Evolutionary conservation across 30 jellyfish, hydroid and myxozoan species (phyloP).

Genomic region (Hydractinia echinata): DNA sequence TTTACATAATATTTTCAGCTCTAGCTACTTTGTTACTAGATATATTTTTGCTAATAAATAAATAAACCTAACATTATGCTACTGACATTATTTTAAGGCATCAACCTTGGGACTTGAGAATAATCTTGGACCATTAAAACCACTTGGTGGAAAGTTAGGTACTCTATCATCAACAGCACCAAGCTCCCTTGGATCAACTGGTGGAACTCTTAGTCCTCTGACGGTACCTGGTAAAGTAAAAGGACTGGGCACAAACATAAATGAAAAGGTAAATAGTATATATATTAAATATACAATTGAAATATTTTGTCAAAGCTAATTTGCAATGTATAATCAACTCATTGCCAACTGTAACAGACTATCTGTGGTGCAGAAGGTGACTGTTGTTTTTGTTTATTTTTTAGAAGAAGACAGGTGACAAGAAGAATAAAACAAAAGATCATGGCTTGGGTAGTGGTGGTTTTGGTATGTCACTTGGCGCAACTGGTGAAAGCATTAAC

Average conservation of each 20-base stretch:
- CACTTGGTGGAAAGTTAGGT: constrained; percentile 31
- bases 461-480: constrained; percentile 35
- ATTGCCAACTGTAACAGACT: too few relatives aligned
- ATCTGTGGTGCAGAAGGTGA: too few relatives aligned
- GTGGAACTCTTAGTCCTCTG: constrained; percentile 24
- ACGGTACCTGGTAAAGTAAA: not conserved
- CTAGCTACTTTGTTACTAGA: too few relatives aligned
- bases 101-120: too few relatives aligned
- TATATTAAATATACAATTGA: not conserved
- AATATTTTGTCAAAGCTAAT: not conserved
- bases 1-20: too few relatives aligned
- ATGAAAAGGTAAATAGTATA: not conserved
- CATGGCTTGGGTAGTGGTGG: not conserved
- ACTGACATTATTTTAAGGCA: too few relatives aligned
- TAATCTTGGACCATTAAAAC: constrained; percentile 29
- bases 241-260: not conserved
- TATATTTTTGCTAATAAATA: too few relatives aligned
- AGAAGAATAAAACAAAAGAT: not conserved
- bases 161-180: constrained; percentile 19
- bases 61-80: too few relatives aligned
- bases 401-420: not conserved
- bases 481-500: constrained; percentile 68
- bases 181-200: constrained; percentile 20
- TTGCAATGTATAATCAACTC: not conserved
- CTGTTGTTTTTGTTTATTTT: not conserved